These are phyloP conservation scores for Corythornis cristatus DNA, from an alignment of 2,113 vertebrate species.

Conservation along the genomic window DNA sequence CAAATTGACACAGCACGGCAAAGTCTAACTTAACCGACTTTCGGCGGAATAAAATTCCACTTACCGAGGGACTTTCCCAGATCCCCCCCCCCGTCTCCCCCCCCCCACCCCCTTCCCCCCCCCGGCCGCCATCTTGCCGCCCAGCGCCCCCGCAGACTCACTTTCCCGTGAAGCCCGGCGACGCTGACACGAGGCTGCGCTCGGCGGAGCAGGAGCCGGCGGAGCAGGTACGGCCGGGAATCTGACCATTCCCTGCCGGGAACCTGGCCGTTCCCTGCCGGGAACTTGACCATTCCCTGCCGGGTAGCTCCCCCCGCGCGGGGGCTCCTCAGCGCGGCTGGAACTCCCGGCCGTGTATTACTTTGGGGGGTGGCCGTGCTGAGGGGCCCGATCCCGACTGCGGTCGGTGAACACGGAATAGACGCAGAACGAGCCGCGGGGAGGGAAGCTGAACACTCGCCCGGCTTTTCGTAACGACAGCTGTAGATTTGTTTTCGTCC, in stretches of 20 bases:
- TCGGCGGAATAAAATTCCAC: rapidly evolving
- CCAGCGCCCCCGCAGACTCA: not conserved
- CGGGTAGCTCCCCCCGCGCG: not conserved
- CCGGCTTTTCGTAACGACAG: not conserved
- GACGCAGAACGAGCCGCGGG: not conserved
- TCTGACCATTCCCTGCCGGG: not conserved
- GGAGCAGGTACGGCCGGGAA: not conserved
- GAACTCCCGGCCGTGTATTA: not conserved
- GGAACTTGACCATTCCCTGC: not conserved
- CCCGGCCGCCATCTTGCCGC: not conserved
- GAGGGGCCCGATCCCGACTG: not conserved
- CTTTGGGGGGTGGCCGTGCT: not conserved
- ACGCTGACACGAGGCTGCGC: not conserved
- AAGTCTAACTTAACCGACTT: rapidly evolving
- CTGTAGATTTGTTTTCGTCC: rapidly evolving
- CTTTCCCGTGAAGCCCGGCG: not conserved
- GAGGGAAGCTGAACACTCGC: rapidly evolving
- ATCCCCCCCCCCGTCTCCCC: not conserved
- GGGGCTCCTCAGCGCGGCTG: not conserved
- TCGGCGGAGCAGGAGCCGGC: not conserved
- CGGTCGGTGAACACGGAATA: rapidly evolving
- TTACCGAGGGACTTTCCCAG: rapidly evolving
- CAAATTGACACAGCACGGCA: rapidly evolving
- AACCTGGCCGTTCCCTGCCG: too few relatives aligned
- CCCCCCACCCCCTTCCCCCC: not conserved